Evolutionary conservation across 2,888 invertebrate genomes (phyloP).

Genomic region (Cloeon dipterum): DNA sequence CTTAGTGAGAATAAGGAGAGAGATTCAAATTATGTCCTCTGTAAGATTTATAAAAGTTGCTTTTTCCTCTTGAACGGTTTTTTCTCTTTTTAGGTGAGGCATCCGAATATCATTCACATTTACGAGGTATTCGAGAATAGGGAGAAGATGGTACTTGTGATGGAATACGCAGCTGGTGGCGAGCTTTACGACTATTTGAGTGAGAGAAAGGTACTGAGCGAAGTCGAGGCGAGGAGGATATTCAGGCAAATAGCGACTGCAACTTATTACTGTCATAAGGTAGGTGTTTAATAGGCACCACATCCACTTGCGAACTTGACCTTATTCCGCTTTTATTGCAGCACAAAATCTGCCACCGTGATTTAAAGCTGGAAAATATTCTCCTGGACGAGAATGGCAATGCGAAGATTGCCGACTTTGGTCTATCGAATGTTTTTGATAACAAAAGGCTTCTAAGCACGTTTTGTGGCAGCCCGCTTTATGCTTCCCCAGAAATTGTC

Average conservation of each 20-base stretch:
- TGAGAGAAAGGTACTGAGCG: conserved; percentile 70
- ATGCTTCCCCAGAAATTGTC: conserved; percentile 94
- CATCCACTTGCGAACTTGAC: no score
- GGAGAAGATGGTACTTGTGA: conserved; percentile 97
- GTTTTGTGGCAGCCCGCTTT: conserved; percentile 89
- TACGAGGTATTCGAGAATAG: conserved; percentile 99
- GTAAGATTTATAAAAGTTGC: no score
- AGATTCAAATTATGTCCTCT: conserved; percentile 98
- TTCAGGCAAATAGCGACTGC: conserved; percentile 93
- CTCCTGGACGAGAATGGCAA: conserved; percentile 78
- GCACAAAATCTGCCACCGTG: conserved; percentile 91
- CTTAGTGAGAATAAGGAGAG: conserved; percentile 80
- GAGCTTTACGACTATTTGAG: conserved; percentile 94
- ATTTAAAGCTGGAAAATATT: conserved; percentile 89
- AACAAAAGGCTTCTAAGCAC: conserved; percentile 67
- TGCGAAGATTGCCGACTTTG: conserved; percentile 98
- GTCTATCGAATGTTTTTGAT: conserved; percentile 90
- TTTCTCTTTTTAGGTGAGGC: conserved; percentile 52
- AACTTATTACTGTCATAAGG: conserved; percentile 91
- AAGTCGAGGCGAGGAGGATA: conserved; percentile 81
- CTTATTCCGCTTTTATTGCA: no score
- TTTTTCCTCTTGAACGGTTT: no score
- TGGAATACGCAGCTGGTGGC: conserved; percentile 98
- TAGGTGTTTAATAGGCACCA: conserved; percentile 12
- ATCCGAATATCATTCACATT: conserved; percentile 98